Evolutionary conservation across 2,888 invertebrate species (phyloP), one percentile per base, ranked within the genome.

Genomic region (Ariolimax columbianus): DNA sequence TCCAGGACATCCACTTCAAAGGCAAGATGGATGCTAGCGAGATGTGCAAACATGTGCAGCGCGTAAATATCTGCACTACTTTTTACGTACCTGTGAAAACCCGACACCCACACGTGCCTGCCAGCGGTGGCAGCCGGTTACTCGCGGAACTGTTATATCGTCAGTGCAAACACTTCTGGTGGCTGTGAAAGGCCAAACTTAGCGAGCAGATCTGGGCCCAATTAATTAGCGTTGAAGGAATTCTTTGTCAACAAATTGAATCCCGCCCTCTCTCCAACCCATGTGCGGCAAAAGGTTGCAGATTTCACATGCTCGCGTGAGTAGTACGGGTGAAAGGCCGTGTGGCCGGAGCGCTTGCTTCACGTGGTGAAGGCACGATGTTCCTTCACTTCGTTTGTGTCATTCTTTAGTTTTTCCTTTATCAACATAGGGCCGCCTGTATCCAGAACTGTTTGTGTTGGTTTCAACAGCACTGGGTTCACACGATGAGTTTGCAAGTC

Each of bases 171-270:
- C 72, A 26, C 40, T 40, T 40, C 72, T 6, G 40, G 0, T 7
- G 9, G 72, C 38, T 40, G n/a, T 26, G 38, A 77, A 77, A 47
- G 77, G 75, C 33, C 51, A 51, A 77, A 23, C 55, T n/a, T 51
- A 33, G 55, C 51, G 14, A 30, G 51, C 14, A 77, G 47, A 51
- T 51, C 33, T 77, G 77, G 47, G 77, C 30, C 47, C 30, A 77
- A 77, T 77, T 77, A 77, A 77, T 77, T 77, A 77, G 77, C n/a
- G 51, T 51, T 23, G 47, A 26, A 77, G 77, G 77, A 47, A 77
- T 77, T 77, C 77, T 77, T 77, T 77, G 77, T 77, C 77, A 77
- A 77, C 47, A 77, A 51, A 77, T 51, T 43, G 77, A 51, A 30
- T 51, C 77, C n/a, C 77, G 51, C 77, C 55, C 77, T 77, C 77